Percentiles rank a stretch among this genome's conserved stretches.
Conservation (phyloP, 2,113 vertebrate genomes). For the Cephalopterus ornatus region DNA sequence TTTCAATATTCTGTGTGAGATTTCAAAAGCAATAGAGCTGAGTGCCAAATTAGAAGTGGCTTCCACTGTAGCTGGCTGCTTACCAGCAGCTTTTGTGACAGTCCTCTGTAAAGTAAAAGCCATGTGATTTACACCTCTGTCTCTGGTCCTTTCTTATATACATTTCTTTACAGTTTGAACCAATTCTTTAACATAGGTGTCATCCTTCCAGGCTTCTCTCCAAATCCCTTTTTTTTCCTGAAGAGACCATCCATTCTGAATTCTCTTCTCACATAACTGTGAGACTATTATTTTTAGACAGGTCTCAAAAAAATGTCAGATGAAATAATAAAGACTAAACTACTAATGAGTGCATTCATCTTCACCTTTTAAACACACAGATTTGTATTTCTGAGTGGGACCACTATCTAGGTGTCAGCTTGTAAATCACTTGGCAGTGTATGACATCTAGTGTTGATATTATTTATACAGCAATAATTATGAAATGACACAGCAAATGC, state of each 20-base stretch:
- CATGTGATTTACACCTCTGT: neutral
- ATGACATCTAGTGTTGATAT: neutral
- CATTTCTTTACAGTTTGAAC: neutral
- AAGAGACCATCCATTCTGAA: neutral
- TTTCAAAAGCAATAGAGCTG: neutral
- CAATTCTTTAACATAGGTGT: neutral
- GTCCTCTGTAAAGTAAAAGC: neutral
- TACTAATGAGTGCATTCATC: neutral
- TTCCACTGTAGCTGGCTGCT: neutral
- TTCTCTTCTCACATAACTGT: neutral
- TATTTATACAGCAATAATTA: neutral
- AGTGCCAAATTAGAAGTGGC: neutral
- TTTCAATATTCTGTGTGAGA: neutral
- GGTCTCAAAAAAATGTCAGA: neutral
- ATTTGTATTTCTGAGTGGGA: neutral
- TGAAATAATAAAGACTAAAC: neutral
- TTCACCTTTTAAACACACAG: neutral
- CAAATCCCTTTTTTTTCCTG: neutral
- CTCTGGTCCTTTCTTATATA: neutral
- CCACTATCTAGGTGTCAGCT: neutral
- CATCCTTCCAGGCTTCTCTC: neutral
- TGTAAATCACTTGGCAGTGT: neutral
- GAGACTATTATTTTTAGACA: neutral
- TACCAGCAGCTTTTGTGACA: neutral
- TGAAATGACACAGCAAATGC: neutral